Base-by-base conservation (phyloP, 1,140 invertebrate species). In the Megathymus violae region DNA sequence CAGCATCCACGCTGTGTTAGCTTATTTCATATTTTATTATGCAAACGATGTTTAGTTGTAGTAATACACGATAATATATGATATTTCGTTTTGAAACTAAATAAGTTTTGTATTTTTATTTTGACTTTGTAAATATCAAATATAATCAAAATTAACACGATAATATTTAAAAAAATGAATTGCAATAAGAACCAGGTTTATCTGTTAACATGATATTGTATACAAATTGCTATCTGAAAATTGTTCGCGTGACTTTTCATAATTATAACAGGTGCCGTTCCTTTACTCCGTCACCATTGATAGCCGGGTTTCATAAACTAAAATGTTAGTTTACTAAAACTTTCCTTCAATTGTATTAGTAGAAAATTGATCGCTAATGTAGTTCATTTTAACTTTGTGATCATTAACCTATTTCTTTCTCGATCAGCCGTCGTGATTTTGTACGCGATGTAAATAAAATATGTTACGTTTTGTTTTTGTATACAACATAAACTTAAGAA, bases 291-390 rank as follows among this genome's bases (percentile, higher is more conserved):
- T 76, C 78, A 60, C 74, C 72, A 76, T 85, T 78, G 74, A 36
- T 36, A 86, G 78, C 81, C 78, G 77, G 71, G 73, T 78, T 85
- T 82, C 81, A 82, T 85, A 83, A 83, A 88, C 73, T 74, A 88
- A 88, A 90, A 88, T 88, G 84, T 86, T 78, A 72, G 79, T 89
- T 85, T 78, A 87, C 68, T 75, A 79, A 83, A 89, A 89, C 69
- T 87, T 89, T 82, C 74, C 64, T 74, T 77, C 75, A 78, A 83
- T 79, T 80, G 78, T 79, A 88, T 89, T 83, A 78, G 78, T 80
- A 51, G 64, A 71, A 86, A 88, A 82, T 84, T 81, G 82, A 89
- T 84, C 79, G 65, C 74, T 88, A 85, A 88, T 86, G 82, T 76
- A 68, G 70, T 82, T 80, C 60, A 58, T 64, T 47, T 69, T 68